Conservation (phyloP, 2,888 invertebrate species). For the Phengaris arion region DNA sequence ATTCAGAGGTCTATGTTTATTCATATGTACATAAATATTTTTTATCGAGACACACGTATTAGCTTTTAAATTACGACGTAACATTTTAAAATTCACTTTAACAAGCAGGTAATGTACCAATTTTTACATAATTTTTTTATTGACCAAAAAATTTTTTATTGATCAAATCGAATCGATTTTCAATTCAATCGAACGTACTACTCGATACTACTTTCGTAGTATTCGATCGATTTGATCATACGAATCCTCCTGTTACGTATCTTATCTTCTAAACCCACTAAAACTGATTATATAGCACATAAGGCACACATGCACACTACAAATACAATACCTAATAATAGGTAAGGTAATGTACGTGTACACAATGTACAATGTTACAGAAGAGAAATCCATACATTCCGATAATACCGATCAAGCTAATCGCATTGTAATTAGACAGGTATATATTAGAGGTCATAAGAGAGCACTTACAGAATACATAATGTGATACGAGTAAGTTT, state of each 20-base stretch:
- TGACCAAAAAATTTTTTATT: too few species aligned
- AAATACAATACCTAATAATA: background rate
- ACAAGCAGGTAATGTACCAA: too few species aligned
- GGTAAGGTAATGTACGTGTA: too few species aligned
- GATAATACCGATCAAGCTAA: constrained; percentile 3
- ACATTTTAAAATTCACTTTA: background rate
- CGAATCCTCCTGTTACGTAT: too few species aligned
- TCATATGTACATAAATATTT: constrained; percentile 25
- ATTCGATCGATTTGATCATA: too few species aligned
- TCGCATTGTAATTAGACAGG: constrained; percentile 13
- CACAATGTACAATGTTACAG: constrained; percentile 10
- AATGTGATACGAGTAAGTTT: too few species aligned
- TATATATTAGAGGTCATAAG: too few species aligned
- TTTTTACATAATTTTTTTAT: too few species aligned
- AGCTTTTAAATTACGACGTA: background rate
- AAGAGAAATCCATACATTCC: constrained; percentile 16
- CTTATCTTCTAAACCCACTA: background rate
- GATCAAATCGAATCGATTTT: too few species aligned
- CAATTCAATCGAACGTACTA: too few species aligned
- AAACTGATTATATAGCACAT: background rate
- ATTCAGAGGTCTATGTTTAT: constrained; percentile 27
- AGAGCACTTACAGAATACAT: too few species aligned
- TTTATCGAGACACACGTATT: constrained; percentile 7
- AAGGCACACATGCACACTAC: background rate
- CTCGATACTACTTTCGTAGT: too few species aligned